A percentile compares a stretch with the other conserved stretches of the same genome.
These are phyloP conservation scores for Xestia ashworthii DNA, from an alignment of 2,888 invertebrate genomes.

Conservation along the genomic window DNA sequence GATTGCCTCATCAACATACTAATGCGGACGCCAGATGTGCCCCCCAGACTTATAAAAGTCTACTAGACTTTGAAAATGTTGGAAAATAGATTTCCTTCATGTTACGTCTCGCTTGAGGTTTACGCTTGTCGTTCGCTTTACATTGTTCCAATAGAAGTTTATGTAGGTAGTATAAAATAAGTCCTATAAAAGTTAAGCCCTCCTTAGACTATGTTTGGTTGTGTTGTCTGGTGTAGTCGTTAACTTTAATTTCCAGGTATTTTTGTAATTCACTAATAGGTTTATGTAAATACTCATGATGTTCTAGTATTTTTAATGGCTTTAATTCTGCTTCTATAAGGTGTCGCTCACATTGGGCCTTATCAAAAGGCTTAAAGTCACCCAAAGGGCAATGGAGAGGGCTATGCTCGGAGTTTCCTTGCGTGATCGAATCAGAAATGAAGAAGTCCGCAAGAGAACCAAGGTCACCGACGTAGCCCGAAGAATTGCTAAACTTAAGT, in stretches of 20 bases:
- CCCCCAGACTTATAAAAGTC: slow-evolving; percentile 77
- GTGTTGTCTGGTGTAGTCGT: not conserved
- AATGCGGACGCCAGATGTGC: slow-evolving; percentile 86
- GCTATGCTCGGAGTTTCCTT: too few species aligned
- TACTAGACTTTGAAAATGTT: slow-evolving; percentile 69
- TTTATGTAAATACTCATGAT: not conserved
- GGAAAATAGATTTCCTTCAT: slow-evolving; percentile 66
- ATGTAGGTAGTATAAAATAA: not conserved
- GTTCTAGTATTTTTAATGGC: not conserved
- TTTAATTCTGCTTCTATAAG: too few species aligned
- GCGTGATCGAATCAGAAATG: too few species aligned
- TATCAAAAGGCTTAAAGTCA: too few species aligned
- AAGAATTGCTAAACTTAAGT: too few species aligned
- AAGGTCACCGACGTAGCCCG: too few species aligned
- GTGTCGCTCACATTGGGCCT: too few species aligned
- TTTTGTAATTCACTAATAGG: not conserved
- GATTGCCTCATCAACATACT: slow-evolving; percentile 91
- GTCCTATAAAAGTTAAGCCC: not conserved
- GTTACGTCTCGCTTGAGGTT: slow-evolving; percentile 41
- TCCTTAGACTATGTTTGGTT: not conserved
- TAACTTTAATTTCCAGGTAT: not conserved
- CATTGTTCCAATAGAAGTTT: slow-evolving; percentile 13
- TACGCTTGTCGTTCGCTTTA: slow-evolving; percentile 17
- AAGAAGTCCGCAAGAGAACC: too few species aligned
- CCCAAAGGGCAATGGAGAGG: too few species aligned